These are phyloP conservation scores for Platygyra sinensis DNA, from an alignment of 64 coral and sea anemone genomes.

Conservation along the genomic window DNA sequence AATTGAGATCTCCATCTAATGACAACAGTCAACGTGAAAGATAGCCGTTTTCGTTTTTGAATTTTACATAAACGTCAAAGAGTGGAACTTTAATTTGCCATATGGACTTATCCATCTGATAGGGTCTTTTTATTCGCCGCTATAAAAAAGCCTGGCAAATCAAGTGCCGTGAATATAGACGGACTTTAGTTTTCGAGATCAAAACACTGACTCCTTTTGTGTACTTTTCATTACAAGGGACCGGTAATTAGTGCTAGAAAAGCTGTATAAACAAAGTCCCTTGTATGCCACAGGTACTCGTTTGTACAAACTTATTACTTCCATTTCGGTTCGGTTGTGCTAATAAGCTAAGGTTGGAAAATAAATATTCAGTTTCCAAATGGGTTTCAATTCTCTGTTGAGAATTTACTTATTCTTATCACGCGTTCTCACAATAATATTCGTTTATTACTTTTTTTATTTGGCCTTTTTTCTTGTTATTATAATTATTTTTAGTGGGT, in stretches of 20 bases:
- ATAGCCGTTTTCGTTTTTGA: background rate
- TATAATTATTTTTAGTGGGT: too few species aligned
- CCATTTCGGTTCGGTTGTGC: constrained; percentile 6
- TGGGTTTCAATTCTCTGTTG: background rate
- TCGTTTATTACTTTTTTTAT: background rate
- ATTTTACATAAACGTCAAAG: background rate
- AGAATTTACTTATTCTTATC: background rate
- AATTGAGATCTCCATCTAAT: background rate
- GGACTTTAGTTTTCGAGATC: background rate
- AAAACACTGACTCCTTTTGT: background rate
- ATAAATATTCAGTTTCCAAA: background rate
- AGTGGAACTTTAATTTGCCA: background rate
- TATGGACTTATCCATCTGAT: background rate
- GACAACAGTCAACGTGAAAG: too few species aligned
- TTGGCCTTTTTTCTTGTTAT: background rate
- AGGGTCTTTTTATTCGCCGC: background rate
- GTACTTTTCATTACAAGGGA: background rate
- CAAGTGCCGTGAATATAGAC: background rate
- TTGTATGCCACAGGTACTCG: background rate
- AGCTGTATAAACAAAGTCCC: constrained; percentile 9
- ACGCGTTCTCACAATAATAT: background rate
- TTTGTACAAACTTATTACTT: constrained; percentile 11
- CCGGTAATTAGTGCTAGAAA: background rate
- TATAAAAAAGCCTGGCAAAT: background rate
- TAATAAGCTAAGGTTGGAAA: background rate